Base-by-base conservation (phyloP, 2,888 invertebrate genomes). In the Aelia acuminata region DNA sequence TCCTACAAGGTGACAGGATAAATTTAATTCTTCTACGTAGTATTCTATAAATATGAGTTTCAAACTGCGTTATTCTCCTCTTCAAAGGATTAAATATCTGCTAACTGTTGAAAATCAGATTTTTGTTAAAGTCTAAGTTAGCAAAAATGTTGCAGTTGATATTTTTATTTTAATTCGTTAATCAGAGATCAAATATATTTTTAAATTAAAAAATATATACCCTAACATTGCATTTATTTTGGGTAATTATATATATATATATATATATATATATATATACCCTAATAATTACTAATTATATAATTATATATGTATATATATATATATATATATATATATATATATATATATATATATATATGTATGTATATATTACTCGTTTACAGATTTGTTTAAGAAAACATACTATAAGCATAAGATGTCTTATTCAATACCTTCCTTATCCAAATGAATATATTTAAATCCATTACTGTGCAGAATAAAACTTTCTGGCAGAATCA, bases 1-100 rank as follows among this genome's bases (percentile, higher is more conserved):
- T 18, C 31, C 20, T 31, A 35, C 63, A 70, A 70, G 63, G 63
- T 70, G 63, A 70, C 63, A 8, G 31, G 63, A 26, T 70, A 70
- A 70, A 70, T 70, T 70, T 70, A 70, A 70, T 70, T 70, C 63
- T 70, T 35, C 63, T 70, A 70, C 63, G 63, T 70, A 70, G 63
- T 8, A 13, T 31, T 3, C 63, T 70, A 70, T 35, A 35, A 70
- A 70, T 70, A 70, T 35, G 20, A 31, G 31, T 70, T 70, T 3
- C 8, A 70, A 35, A 35, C 63, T 70, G 63, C 63, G 63, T 70
- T 70, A 35, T 70, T 22, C 18, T 70, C 63, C 35, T 70, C 35
- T 70, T 70, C 35, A 70, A 35, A 70, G 20, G 63, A 70, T 8
- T 35, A 20, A 35, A 35, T 20, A 4, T 7, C 63, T 70, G 18